Evolutionary conservation across 2,113 vertebrate genomes (phyloP).

Genomic region (Thunnus thynnus): DNA sequence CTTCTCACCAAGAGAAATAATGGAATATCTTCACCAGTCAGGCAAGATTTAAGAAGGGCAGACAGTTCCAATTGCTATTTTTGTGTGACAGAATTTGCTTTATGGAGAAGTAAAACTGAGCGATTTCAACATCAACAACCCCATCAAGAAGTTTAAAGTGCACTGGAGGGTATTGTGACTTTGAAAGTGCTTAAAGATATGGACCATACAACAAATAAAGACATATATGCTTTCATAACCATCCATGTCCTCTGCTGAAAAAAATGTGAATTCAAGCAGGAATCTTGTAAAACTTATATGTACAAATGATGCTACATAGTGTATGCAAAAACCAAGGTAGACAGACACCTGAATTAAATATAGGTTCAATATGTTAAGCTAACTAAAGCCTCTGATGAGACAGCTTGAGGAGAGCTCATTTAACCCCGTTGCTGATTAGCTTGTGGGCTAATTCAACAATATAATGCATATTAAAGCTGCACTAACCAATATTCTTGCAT

Average conservation of each 20-base stretch:
- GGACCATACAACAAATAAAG: not conserved
- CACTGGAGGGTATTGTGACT: not conserved
- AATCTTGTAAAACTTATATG: not conserved
- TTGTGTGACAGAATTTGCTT: not conserved
- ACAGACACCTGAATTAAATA: not conserved
- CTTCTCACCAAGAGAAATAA: not conserved
- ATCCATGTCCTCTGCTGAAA: not conserved
- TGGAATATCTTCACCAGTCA: not conserved
- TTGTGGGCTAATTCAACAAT: not conserved
- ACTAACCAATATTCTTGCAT: not conserved
- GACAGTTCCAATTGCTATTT: not conserved
- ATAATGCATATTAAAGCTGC: not conserved
- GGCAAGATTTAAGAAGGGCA: not conserved
- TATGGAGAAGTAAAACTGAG: not conserved
- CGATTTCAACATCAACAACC: not conserved
- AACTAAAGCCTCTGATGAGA: not conserved
- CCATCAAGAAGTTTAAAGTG: not conserved
- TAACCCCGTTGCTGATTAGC: not conserved
- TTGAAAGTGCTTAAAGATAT: not conserved
- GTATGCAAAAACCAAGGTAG: not conserved
- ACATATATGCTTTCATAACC: not conserved
- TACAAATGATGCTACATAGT: not conserved
- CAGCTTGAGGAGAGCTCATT: too few species aligned
- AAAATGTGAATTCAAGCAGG: not conserved
- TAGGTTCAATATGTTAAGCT: not conserved